phyloP scores from a whole-genome alignment of 1,140 invertebrate species.

The Cardiocondyla obscurior region DNA sequence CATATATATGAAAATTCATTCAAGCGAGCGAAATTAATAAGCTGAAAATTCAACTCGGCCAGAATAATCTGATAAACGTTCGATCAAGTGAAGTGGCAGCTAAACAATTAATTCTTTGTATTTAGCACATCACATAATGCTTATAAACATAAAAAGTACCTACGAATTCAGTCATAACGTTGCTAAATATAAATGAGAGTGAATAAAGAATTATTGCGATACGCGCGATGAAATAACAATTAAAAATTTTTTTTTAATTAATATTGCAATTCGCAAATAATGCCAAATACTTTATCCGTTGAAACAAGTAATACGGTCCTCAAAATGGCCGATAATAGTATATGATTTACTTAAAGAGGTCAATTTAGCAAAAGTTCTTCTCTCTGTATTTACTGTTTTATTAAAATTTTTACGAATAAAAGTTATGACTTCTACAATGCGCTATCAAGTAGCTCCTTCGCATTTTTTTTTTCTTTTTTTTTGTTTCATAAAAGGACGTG shows the following conservation, averaged over 20 bases:
- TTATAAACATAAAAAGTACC: background rate
- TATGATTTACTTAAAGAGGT: constrained; percentile 36
- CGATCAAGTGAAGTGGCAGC: background rate
- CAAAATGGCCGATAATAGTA: constrained; percentile 38
- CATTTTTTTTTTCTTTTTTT: too few relatives aligned
- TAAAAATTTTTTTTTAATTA: constrained; percentile 35
- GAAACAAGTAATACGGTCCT: constrained; percentile 9
- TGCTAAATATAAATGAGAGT: background rate
- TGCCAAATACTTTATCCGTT: background rate
- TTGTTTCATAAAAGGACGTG: constrained; percentile 3
- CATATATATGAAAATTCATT: background rate
- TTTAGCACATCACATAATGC: background rate
- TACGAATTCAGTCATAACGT: background rate
- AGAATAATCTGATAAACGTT: background rate
- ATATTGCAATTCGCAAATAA: constrained; percentile 11
- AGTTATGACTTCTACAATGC: constrained; percentile 38
- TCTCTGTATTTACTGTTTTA: constrained; percentile 51
- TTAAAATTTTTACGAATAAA: constrained; percentile 39
- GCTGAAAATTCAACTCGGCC: background rate
- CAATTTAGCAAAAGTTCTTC: constrained; percentile 41
- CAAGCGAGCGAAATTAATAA: background rate
- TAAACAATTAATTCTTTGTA: background rate
- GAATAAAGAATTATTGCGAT: background rate
- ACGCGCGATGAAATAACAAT: background rate
- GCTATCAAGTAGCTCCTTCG: constrained; percentile 50